phyloP scores from a whole-genome alignment of 1,140 invertebrate genomes.

The Cyclina sinensis region DNA sequence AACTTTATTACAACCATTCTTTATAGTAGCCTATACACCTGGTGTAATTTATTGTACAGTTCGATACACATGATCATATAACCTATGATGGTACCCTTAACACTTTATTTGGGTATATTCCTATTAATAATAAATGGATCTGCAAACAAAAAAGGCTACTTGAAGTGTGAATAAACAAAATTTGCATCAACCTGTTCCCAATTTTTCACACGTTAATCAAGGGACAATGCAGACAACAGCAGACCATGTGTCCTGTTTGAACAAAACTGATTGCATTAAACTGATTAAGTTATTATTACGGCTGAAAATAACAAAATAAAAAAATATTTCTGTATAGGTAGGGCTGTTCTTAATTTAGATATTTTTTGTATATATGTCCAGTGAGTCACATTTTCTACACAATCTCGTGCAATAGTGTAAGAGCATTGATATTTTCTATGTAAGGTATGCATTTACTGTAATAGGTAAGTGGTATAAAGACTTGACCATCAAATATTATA shows the following conservation, averaged over 20 bases:
- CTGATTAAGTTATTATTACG: no score
- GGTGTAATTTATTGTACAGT: constrained; percentile 16
- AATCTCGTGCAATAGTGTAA: no score
- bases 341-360: no score
- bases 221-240: not conserved
- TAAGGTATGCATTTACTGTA: no score
- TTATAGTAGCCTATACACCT: not conserved
- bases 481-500: no score
- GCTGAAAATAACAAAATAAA: no score
- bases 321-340: no score
- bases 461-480: no score
- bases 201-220: not conserved
- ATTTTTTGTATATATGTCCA: no score
- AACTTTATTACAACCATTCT: not conserved
- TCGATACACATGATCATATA: not conserved
- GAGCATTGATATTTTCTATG: no score
- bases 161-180: constrained; percentile 37
- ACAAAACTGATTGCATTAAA: not conserved
- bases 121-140: constrained; percentile 22
- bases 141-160: constrained; percentile 10
- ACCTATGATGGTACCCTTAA: not conserved
- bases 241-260: not conserved
- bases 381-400: no score
- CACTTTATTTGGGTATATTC: not conserved
- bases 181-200: constrained; percentile 20